Percentiles rank a stretch among this genome's conserved stretches.
These are phyloP conservation scores for Drosophila kuntzei DNA, from an alignment of 2,888 invertebrate genomes.

Conservation along the genomic window DNA sequence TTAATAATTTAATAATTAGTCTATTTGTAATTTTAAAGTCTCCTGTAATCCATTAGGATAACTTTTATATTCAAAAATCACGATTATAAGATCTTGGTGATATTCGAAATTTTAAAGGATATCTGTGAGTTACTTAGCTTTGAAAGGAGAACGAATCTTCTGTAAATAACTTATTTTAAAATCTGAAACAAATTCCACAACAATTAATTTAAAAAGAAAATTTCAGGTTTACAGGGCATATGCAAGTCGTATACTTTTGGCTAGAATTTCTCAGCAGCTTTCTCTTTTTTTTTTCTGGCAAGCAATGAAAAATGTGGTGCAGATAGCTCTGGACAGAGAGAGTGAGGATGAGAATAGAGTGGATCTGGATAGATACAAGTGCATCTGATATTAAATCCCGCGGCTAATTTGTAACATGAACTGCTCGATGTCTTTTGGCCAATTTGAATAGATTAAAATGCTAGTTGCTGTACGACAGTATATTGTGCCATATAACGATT, in stretches of 20 bases:
- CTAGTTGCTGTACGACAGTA: neutral
- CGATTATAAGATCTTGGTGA: too few species aligned
- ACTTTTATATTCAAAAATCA: too few species aligned
- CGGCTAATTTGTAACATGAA: constrained; percentile 34
- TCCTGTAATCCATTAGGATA: too few species aligned
- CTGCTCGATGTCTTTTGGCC: constrained; percentile 3
- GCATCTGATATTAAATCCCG: constrained; percentile 10
- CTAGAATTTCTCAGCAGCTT: too few species aligned
- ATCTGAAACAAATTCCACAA: neutral
- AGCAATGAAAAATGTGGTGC: constrained; percentile 1
- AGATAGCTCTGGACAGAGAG: neutral
- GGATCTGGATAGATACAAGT: neutral
- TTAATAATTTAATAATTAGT: too few species aligned
- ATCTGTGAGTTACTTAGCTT: too few species aligned
- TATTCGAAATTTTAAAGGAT: too few species aligned
- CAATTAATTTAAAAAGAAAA: too few species aligned
- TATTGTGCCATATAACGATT: constrained; percentile 4
- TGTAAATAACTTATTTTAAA: too few species aligned
- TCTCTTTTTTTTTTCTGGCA: neutral
- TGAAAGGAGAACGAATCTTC: too few species aligned
- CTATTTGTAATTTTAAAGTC: too few species aligned
- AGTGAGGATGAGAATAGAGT: neutral
- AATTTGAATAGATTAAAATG: constrained; percentile 18
- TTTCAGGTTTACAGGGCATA: constrained; percentile 1
- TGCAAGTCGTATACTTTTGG: accelerated